Percentiles rank a stretch among this genome's conserved stretches.
Conservation (phyloP, 2,113 vertebrate species). For the Microtus montanus region DNA sequence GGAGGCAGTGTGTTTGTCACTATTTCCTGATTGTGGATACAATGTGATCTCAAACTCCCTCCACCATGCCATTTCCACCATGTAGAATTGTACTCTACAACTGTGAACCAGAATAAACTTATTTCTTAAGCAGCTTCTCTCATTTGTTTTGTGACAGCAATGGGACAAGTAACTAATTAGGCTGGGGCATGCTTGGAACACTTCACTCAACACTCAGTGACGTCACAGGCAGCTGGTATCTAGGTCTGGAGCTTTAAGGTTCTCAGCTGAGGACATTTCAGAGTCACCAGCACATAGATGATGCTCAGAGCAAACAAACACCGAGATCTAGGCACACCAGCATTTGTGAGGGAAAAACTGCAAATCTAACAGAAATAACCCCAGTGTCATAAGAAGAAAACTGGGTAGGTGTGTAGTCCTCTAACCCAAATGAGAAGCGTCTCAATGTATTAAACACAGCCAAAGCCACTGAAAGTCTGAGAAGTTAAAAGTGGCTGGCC, state of each 20-base stretch:
- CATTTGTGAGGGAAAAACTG: slow-evolving; percentile 12
- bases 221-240: not conserved
- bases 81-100: not conserved
- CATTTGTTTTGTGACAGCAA: not conserved
- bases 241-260: not conserved
- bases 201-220: not conserved
- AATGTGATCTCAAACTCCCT: not conserved
- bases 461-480: not conserved
- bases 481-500: not conserved
- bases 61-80: not conserved
- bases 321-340: not conserved
- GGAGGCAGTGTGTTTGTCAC: too few species aligned
- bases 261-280: not conserved
- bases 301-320: not conserved
- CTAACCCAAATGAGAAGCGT: not conserved
- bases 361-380: slow-evolving; percentile 9
- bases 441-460: not conserved
- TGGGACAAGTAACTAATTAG: not conserved
- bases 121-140: not conserved
- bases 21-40: not conserved
- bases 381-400: not conserved
- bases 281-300: not conserved
- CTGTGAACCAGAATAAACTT: too few species aligned
- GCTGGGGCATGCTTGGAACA: not conserved
- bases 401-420: not conserved